Evolutionary conservation across 2,888 invertebrate genomes (phyloP), one percentile per base, ranked within the genome.

Genomic region (Drosophila neotestacea): DNA sequence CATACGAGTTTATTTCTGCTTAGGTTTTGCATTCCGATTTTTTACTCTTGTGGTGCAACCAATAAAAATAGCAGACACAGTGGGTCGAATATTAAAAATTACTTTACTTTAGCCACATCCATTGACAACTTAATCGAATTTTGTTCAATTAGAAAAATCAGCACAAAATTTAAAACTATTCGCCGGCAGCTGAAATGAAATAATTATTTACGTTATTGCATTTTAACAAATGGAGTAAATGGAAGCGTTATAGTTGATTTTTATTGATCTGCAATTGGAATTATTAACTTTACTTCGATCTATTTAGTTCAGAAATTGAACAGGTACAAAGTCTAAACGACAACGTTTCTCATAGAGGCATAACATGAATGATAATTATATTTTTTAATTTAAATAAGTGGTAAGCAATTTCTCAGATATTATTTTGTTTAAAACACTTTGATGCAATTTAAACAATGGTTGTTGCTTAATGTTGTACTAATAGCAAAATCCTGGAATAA

Each of bases 1-100:
- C 90, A 88, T 90, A 86, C 90, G 85, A 86, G 85, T 88, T 79
- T 88, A 86, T 83, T 88, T 85, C 64, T 73, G 73, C 68, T 68
- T 68, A 81, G 81, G 47, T 65, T 61, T 71, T 47, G 60, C 41
- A 70, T 69, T 75, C 62, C 62, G 42, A 62, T 58, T 50, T 50
- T 62, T 54, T 42, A 13, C 4, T 39, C 56, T 36, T 36, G 60
- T 42, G 42, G 73, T 73, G 84, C 70, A 73, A 68, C 42, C 71
- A 41, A 73, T 70, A 84, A 75, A 78, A 81, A 81, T 67, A 74
- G 66, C 48, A 16, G 48, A n/a, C 22, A 85, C 84, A 88, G 89
- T 85, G 84, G 81, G 44, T 28, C 39, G 41, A 47, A 70, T 58
- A 67, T 47, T 46, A 50, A 36, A 61, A 46, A 65, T 56, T 44